These are phyloP conservation scores for Tetanocera ferruginea DNA, from an alignment of 2,888 invertebrate genomes.

Conservation along the genomic window DNA sequence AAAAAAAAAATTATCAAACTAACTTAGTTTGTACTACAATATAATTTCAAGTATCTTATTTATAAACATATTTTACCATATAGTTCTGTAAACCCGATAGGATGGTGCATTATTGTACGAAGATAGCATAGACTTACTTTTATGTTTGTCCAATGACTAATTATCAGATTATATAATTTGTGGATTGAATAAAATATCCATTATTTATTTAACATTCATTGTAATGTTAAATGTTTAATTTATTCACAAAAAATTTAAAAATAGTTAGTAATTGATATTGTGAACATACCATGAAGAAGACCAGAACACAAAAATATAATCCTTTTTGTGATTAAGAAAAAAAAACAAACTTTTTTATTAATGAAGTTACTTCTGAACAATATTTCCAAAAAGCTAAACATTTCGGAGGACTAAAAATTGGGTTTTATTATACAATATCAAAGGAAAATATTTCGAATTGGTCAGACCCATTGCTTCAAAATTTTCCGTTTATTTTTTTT, in stretches of 20 bases:
- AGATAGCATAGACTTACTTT: not conserved
- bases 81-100: not conserved
- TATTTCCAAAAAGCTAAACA: too few species aligned
- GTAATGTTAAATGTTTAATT: not conserved
- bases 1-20: not conserved
- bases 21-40: not conserved
- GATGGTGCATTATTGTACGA: conserved; percentile 15
- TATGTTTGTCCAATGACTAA: conserved; percentile 3
- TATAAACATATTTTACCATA: conserved; percentile 1
- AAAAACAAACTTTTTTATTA: not conserved
- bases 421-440: too few species aligned
- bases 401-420: too few species aligned
- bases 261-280: not conserved
- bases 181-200: conserved; percentile 1
- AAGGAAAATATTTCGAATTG: too few species aligned
- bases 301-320: conserved; percentile 13
- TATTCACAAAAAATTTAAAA: not conserved
- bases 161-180: conserved; percentile 7
- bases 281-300: not conserved
- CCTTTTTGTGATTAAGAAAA: conserved; percentile 11
- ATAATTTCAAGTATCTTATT: not conserved
- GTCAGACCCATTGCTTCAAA: too few species aligned
- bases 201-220: conserved; percentile 11
- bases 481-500: too few species aligned
- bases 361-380: too few species aligned